Percentiles rank a stretch among this genome's conserved stretches.
Evolutionary conservation across 2,888 invertebrate genomes (phyloP).

Genomic region (Thyatira batis): DNA sequence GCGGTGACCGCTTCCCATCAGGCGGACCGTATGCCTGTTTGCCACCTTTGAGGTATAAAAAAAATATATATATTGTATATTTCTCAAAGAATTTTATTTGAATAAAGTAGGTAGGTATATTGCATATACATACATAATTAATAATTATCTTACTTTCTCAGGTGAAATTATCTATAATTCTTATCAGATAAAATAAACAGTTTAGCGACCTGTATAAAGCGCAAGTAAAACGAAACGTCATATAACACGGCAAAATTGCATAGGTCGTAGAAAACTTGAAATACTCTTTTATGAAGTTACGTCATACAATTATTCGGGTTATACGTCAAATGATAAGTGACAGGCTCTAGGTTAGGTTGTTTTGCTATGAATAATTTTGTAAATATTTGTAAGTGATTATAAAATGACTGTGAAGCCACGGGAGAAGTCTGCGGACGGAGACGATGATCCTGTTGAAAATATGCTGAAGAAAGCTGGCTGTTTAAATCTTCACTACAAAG

Average conservation of each 20-base stretch:
- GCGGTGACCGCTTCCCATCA: no score
- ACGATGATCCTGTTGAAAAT: conserved; percentile 92
- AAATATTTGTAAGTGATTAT: background rate
- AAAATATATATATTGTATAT: no score
- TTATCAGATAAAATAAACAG: no score
- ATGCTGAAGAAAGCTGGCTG: conserved; percentile 97
- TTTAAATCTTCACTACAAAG: conserved; percentile 93
- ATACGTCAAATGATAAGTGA: conserved; percentile 15
- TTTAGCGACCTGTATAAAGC: no score
- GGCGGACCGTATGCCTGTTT: no score
- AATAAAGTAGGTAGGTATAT: no score
- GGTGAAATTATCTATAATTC: no score
- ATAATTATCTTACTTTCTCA: no score
- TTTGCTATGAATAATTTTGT: conserved; percentile 9
- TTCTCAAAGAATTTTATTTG: no score
- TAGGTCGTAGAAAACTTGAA: background rate
- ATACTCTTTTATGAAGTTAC: background rate
- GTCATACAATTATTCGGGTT: conserved; percentile 8
- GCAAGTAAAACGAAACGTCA: no score
- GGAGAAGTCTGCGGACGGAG: conserved; percentile 69
- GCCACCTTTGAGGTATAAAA: no score
- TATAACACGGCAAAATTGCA: background rate
- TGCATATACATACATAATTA: no score
- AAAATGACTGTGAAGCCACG: conserved; percentile 70
- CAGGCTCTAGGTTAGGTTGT: conserved; percentile 15